Base-by-base conservation (phyloP, 2,888 invertebrate species). In the Ennomos fuscantarius region DNA sequence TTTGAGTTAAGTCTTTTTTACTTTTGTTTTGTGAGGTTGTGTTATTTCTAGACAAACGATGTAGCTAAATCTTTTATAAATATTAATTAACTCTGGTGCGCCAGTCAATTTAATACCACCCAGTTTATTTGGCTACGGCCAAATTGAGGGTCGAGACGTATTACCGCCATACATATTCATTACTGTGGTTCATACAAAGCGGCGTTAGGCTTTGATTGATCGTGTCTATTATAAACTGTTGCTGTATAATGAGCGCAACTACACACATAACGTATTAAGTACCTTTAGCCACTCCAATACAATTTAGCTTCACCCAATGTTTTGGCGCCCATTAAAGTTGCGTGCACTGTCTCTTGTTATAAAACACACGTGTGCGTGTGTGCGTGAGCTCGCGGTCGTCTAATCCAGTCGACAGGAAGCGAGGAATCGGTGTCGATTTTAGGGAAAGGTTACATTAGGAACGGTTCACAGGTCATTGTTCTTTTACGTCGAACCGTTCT, bases 341-440 rank as follows among this genome's bases (percentile, higher is more conserved):
- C 65, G 63, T 53, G 57, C 57, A 61, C 53, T 41, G 54, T 45
- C 41, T 55, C 44, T 59, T 45, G 49, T 48, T 53, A 53, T 45
- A 54, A 54, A 44, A 49, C 40, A 54, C 53, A 60, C 59, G 62
- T 55, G 62, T 11, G 62, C 32, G 9, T 62, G 74, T 73, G 78
- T 77, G 81, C 81, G 86, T 80, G 82, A 72, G 76, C 72, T 74
- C 70, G 72, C 74, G 68, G 69, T 70, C 69, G 70, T 78, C 81
- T 63, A 60, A 60, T 60, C 82, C 82, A 84, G 79, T 79, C 79
- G 76, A 76, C 89, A 89, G 91, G 89, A 90, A 89, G 81, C 83
- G 81, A 88, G 89, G 88, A 89, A 87, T 81, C 83, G 82, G 81
- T 84, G 87, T 88, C 87, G 86, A 87, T 87, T 90, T 88, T 88